A percentile compares a stretch with the other conserved stretches of the same genome.
Conservation (phyloP, 2,797 vertebrate species). For the Syncerus caffer region DNA sequence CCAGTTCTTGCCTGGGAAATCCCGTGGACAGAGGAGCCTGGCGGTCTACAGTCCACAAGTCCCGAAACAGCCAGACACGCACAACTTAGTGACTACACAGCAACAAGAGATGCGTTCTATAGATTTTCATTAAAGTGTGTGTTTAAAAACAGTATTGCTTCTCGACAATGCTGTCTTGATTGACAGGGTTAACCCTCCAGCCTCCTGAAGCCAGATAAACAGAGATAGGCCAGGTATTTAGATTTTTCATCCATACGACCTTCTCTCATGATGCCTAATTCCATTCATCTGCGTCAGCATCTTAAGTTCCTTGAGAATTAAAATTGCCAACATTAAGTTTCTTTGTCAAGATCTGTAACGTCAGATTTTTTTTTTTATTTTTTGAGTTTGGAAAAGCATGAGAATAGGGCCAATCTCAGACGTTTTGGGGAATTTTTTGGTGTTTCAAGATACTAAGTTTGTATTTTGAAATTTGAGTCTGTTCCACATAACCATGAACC, state of each 20-base stretch:
- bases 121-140: not conserved
- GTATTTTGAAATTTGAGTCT: constrained; percentile 53
- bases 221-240: constrained; percentile 60
- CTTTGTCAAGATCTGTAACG: constrained; percentile 47
- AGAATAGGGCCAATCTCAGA: constrained; percentile 50
- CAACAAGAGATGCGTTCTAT: not conserved
- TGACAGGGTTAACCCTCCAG: constrained; percentile 36
- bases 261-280: constrained; percentile 47
- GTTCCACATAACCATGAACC: not conserved
- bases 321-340: constrained; percentile 55
- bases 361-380: constrained; percentile 63
- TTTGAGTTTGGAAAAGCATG: constrained; percentile 48
- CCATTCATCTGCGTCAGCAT: not conserved
- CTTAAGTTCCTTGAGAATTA: constrained; percentile 61
- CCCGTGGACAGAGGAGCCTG: not conserved
- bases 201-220: constrained; percentile 54
- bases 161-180: constrained; percentile 24
- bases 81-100: not conserved
- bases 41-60: not conserved
- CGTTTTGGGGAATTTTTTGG: constrained; percentile 72
- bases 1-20: not conserved
- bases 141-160: constrained; percentile 21
- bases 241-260: constrained; percentile 58
- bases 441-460: constrained; percentile 52
- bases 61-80: accelerated